phyloP scores from a whole-genome alignment of 2,113 vertebrate genomes.

The Equus quagga region DNA sequence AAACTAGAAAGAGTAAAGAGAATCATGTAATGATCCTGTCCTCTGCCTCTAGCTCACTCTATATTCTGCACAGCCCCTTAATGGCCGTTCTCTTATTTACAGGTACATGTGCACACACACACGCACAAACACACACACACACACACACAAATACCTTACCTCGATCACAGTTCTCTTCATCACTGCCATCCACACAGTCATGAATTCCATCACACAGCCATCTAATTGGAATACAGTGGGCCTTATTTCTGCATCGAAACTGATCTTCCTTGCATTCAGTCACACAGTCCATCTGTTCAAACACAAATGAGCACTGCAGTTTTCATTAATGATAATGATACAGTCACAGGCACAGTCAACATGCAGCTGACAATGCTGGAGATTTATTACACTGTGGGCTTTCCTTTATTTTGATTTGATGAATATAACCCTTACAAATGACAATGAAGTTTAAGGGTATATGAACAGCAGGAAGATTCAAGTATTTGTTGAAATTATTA shows the following conservation, averaged over 20 bases:
- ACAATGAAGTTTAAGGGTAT: not conserved
- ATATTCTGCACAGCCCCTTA: not conserved
- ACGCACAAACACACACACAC: not conserved
- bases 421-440: not conserved
- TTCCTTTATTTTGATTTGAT: conserved; percentile 26
- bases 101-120: rapidly evolving
- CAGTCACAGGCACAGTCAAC: not conserved
- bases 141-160: conserved; percentile 80
- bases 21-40: not conserved
- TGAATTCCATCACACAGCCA: conserved; percentile 96
- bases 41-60: not conserved
- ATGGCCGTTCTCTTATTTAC: not conserved
- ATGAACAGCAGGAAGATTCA: not conserved
- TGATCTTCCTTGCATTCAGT: conserved; percentile 96
- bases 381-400: not conserved
- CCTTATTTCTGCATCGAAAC: conserved; percentile 95
- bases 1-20: not conserved
- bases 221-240: conserved; percentile 95
- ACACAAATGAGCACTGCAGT: not conserved
- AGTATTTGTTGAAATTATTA: not conserved
- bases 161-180: conserved; percentile 94
- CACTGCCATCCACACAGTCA: conserved; percentile 97
- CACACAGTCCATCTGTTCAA: conserved; percentile 94
- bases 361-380: not conserved
- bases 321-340: not conserved